Percentiles rank a stretch among this genome's conserved stretches.
phyloP scores from a whole-genome alignment of 2,888 invertebrate species.

The Drosophila pseudotakahashii region DNA sequence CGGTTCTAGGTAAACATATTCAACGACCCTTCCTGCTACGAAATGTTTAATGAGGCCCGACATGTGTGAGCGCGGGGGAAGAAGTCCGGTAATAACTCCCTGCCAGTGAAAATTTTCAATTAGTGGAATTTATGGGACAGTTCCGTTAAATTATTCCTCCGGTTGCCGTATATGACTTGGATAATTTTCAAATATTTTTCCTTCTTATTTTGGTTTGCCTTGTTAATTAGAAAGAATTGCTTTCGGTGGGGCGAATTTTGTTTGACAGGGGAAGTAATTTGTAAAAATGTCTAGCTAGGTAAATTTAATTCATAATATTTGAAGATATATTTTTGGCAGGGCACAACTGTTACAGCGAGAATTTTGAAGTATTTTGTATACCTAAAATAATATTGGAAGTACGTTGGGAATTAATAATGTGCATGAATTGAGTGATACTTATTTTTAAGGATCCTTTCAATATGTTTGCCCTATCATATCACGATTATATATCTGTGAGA shows the following conservation, averaged over 20 bases:
- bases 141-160: conserved; percentile 36
- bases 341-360: background rate
- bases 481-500: conserved; percentile 10
- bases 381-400: background rate
- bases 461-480: background rate
- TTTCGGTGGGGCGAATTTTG: conserved; percentile 14
- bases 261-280: conserved; percentile 24
- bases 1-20: conserved; percentile 34
- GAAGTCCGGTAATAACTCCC: conserved; percentile 36
- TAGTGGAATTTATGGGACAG: conserved; percentile 69
- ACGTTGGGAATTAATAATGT: too few species aligned
- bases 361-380: background rate
- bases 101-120: conserved; percentile 64
- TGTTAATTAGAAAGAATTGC: conserved; percentile 65
- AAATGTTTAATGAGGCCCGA: conserved; percentile 67
- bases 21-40: conserved; percentile 57
- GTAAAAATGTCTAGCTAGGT: conserved; percentile 18
- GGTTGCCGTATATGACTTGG: conserved; percentile 17
- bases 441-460: background rate
- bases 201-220: conserved; percentile 15
- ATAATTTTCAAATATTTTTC: conserved; percentile 21
- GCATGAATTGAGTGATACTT: background rate
- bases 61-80: conserved; percentile 39
- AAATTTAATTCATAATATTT: conserved; percentile 16
- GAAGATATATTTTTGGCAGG: background rate